Conservation (phyloP, 2,797 vertebrate species). For the Sciaenops ocellatus region DNA sequence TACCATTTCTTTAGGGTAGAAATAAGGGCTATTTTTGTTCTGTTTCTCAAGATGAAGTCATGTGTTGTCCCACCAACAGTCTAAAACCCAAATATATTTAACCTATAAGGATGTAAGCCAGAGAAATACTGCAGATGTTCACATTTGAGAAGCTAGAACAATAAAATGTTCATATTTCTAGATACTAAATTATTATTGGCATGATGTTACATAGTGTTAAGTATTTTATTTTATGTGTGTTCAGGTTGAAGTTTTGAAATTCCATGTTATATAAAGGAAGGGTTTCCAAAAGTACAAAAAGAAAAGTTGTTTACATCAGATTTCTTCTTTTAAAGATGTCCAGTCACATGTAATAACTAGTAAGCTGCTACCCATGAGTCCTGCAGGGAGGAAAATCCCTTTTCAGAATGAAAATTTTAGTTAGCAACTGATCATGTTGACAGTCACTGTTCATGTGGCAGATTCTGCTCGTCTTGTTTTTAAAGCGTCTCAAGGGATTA, state of each 20-base stretch:
- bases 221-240: not conserved
- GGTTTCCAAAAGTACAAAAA: not conserved
- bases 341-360: not conserved
- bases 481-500: not conserved
- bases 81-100: not conserved
- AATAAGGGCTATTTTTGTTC: not conserved
- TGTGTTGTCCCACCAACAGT: not conserved
- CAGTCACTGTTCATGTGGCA: not conserved
- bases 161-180: not conserved
- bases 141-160: not conserved
- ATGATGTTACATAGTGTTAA: not conserved
- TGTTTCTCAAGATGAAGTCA: not conserved
- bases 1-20: not conserved
- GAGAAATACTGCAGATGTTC: not conserved
- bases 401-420: not conserved
- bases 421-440: not conserved
- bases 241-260: not conserved
- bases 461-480: no score
- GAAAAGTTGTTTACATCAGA: not conserved
- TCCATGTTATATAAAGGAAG: not conserved
- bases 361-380: not conserved
- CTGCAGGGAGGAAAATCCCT: not conserved
- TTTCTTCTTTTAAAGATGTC: constrained; percentile 1
- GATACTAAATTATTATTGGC: not conserved
- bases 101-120: not conserved